These are phyloP conservation scores for Dasypogon diadema DNA, from an alignment of 2,888 invertebrate species.

Conservation along the genomic window DNA sequence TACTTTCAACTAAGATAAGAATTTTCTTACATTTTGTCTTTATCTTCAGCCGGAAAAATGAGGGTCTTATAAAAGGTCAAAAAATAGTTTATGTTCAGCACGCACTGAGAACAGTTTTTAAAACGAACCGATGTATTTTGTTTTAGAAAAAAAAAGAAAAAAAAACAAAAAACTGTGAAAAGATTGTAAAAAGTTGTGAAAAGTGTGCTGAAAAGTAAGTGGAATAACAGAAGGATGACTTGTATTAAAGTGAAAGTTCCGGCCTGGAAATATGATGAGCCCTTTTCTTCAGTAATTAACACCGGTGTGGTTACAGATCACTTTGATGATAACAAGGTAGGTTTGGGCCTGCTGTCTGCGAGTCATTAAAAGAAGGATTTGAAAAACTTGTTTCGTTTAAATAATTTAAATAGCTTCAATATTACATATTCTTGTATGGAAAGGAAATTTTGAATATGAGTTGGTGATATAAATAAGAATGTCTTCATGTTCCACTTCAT, in stretches of 20 bases:
- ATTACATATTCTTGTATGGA: neutral
- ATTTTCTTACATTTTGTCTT: neutral
- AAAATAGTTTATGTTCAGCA: neutral
- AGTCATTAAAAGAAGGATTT: conserved; percentile 35
- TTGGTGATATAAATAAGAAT: no score
- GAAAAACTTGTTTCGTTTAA: neutral
- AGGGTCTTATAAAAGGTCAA: neutral
- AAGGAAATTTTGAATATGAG: no score
- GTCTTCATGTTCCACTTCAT: no score
- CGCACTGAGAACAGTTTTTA: neutral
- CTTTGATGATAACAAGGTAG: conserved; percentile 28
- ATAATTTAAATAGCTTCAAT: neutral
- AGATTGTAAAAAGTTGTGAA: conserved; percentile 35
- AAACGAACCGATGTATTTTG: neutral
- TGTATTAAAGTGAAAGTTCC: neutral
- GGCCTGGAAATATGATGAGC: neutral
- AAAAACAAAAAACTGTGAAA: conserved; percentile 10
- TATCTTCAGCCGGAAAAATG: neutral
- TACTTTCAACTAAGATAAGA: neutral
- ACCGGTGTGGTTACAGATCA: neutral
- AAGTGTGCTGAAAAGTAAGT: conserved; percentile 36
- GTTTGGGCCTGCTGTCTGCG: conserved; percentile 16
- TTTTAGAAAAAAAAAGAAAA: neutral
- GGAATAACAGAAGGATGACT: conserved; percentile 2
- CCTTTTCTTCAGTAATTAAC: conserved; percentile 30